Conservation (phyloP, 2,797 vertebrate genomes). For the Typhlichthys eigenmanni region DNA sequence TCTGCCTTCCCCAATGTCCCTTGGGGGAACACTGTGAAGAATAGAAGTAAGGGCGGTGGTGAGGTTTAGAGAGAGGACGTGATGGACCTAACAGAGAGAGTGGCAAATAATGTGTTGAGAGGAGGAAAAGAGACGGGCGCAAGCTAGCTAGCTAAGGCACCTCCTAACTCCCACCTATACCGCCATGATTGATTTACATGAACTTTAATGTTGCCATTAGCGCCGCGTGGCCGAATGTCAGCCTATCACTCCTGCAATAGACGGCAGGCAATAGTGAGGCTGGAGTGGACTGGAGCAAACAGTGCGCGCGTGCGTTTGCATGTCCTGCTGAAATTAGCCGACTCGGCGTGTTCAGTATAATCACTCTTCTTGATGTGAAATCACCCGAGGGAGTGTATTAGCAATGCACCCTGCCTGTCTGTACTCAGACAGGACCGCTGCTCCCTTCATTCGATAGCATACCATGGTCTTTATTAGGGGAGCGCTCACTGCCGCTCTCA, state of each 20-base stretch:
- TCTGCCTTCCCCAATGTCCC: background rate
- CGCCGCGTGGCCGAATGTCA: background rate
- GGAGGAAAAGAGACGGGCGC: background rate
- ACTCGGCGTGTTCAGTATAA: conserved; percentile 36
- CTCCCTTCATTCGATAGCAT: conserved; percentile 30
- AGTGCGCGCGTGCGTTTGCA: conserved; percentile 13
- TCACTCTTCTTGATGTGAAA: conserved; percentile 49
- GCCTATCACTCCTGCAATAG: too few relatives aligned
- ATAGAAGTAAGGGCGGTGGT: background rate
- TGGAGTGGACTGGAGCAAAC: too few relatives aligned
- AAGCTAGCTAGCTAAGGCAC: conserved; percentile 8
- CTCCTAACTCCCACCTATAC: conserved; percentile 11
- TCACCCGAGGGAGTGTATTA: conserved; percentile 28
- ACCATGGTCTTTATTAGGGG: conserved; percentile 12
- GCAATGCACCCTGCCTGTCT: conserved; percentile 31
- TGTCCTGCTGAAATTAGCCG: conserved; percentile 22
- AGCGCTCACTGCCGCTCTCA: background rate
- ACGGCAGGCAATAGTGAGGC: too few relatives aligned
- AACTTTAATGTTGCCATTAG: conserved; percentile 61
- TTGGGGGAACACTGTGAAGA: background rate
- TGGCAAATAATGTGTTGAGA: background rate
- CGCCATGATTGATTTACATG: conserved; percentile 46
- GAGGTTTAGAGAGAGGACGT: background rate
- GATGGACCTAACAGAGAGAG: background rate
- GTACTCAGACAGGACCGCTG: conserved; percentile 28